These are phyloP conservation scores for Phymanthus crucifer DNA, from an alignment of 92 coral and sea anemone genomes.

Conservation along the genomic window DNA sequence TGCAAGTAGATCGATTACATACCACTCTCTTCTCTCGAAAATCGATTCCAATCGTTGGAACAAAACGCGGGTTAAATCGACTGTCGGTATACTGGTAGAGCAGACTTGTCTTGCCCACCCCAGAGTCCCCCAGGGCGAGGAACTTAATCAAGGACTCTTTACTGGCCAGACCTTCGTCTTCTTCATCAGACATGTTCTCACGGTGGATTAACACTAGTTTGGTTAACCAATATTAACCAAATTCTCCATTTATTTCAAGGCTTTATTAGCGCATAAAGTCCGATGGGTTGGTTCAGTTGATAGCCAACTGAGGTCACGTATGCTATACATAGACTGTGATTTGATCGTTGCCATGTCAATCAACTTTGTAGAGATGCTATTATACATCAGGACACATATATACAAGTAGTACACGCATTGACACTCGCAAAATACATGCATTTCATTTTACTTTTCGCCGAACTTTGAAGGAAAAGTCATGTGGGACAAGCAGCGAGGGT, in stretches of 20 bases:
- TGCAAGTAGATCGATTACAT: slow-evolving; percentile 9
- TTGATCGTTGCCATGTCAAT: slow-evolving; percentile 11
- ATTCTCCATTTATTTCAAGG: background rate
- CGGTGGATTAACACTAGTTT: background rate
- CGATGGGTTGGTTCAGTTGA: background rate
- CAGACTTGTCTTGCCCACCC: slow-evolving; percentile 78
- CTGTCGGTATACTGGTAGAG: slow-evolving; percentile 83
- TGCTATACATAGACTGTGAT: slow-evolving; percentile 25
- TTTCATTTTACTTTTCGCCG: background rate
- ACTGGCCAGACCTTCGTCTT: slow-evolving; percentile 45
- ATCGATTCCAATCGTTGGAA: slow-evolving; percentile 86
- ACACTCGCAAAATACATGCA: background rate
- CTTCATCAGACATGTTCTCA: slow-evolving; percentile 61
- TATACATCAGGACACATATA: background rate
- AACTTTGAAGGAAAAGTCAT: background rate
- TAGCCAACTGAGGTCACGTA: slow-evolving; percentile 16
- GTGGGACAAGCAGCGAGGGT: background rate
- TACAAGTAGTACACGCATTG: background rate
- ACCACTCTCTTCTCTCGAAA: slow-evolving; percentile 88
- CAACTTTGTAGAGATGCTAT: background rate
- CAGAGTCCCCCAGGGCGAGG: slow-evolving; percentile 80
- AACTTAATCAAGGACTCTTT: slow-evolving; percentile 76
- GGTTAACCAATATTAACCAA: background rate
- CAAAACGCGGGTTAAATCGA: slow-evolving; percentile 85
- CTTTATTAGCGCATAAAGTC: background rate